A percentile compares a stretch with the other conserved stretches of the same genome.
Evolutionary conservation across 2,113 vertebrate genomes (phyloP).

Genomic region (Gambusia holbrooki): DNA sequence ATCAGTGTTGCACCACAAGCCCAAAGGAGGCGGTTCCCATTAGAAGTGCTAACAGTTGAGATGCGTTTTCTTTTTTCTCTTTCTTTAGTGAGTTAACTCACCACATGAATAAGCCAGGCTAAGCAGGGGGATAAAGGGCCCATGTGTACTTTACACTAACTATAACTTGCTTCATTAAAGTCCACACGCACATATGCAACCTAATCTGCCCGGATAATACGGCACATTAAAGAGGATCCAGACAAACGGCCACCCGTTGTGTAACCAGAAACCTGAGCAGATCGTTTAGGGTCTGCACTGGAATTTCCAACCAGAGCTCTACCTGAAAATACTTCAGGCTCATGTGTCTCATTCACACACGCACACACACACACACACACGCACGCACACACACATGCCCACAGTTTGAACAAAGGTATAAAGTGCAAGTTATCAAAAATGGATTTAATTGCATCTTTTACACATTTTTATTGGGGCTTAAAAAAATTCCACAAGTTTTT

Average conservation of each 20-base stretch:
- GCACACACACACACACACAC: no score
- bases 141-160: constrained; percentile 41
- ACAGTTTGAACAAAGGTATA: no score
- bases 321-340: constrained; percentile 6
- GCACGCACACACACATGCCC: no score
- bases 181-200: constrained; percentile 55
- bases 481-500: no score
- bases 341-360: neutral
- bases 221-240: constrained; percentile 59
- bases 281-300: constrained; percentile 1
- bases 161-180: constrained; percentile 26
- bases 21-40: constrained; percentile 40
- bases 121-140: constrained; percentile 50
- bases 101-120: constrained; percentile 29
- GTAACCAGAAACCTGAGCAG: constrained; percentile 46
- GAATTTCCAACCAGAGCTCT: constrained; percentile 18
- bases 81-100: constrained; percentile 43
- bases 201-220: constrained; percentile 57
- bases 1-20: neutral
- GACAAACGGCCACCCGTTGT: constrained; percentile 53
- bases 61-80: neutral
- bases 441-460: no score
- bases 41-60: constrained; percentile 31
- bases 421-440: no score
- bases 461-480: no score